Conservation (phyloP, 2,797 vertebrate genomes). For the Sandelia bainsii region DNA sequence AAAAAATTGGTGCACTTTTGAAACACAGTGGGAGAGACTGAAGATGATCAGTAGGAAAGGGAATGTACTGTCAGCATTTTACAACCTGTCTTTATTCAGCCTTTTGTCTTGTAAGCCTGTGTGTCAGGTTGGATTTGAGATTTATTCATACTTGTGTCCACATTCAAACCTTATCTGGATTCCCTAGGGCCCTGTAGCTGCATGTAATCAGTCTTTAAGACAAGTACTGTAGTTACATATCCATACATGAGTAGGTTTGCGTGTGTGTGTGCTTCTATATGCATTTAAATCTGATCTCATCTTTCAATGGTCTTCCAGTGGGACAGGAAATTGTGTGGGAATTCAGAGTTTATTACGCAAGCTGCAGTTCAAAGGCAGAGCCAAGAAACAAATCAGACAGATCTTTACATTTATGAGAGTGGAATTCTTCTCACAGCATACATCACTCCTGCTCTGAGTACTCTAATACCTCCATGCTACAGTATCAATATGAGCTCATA, state of each 20-base stretch:
- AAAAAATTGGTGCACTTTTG: no score
- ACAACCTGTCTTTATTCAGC: conserved; percentile 26
- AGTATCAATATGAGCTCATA: conserved; percentile 65
- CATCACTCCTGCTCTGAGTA: conserved; percentile 47
- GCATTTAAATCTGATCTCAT: conserved; percentile 63
- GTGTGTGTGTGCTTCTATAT: conserved; percentile 28
- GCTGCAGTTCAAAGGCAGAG: conserved; percentile 72
- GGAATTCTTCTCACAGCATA: conserved; percentile 61
- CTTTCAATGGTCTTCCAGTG: conserved; percentile 59
- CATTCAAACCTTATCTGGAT: conserved; percentile 21
- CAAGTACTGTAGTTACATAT: conserved; percentile 37
- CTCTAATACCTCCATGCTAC: conserved; percentile 44
- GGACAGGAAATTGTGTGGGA: conserved; percentile 81
- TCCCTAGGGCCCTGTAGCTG: conserved; percentile 16
- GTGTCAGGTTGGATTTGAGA: conserved; percentile 36
- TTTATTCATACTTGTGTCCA: conserved; percentile 26
- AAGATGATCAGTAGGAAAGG: conserved; percentile 1
- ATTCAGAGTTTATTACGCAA: conserved; percentile 70
- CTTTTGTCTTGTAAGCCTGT: conserved; percentile 47
- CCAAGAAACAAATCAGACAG: conserved; percentile 65
- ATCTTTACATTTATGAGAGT: conserved; percentile 73
- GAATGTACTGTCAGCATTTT: conserved; percentile 38
- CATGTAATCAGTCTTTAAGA: conserved; percentile 39
- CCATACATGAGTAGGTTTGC: conserved; percentile 26
- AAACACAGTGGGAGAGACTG: no score